phyloP scores from a whole-genome alignment of 2,888 invertebrate genomes.

The Steinernema carpocapsae region DNA sequence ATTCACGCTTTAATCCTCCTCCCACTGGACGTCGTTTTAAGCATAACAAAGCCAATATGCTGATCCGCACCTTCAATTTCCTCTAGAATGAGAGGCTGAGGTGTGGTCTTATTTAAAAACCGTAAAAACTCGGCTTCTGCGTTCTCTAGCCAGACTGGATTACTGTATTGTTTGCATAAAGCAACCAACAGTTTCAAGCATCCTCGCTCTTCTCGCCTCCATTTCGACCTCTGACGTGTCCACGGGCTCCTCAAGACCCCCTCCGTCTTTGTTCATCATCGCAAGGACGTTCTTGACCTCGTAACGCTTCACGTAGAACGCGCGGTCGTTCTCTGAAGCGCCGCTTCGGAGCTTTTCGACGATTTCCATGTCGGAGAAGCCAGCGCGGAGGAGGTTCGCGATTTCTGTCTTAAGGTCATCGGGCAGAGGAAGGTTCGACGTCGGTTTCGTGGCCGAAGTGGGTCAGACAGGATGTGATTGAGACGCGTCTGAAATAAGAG shows the following conservation, averaged over 20 bases:
- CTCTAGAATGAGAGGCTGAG: not conserved
- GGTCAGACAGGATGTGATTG: not conserved
- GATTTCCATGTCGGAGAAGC: not conserved
- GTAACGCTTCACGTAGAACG: slow-evolving; percentile 18
- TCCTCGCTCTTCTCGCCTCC: not conserved
- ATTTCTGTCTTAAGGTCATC: slow-evolving; percentile 4
- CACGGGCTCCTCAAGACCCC: not conserved
- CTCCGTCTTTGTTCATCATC: not conserved
- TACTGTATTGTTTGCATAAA: not conserved
- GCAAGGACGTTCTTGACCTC: slow-evolving; percentile 1
- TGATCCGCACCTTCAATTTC: not conserved
- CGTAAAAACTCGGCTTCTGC: not conserved
- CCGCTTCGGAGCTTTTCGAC: not conserved
- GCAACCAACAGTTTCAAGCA: not conserved
- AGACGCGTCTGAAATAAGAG: not conserved
- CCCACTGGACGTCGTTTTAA: not conserved
- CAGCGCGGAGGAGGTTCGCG: not conserved
- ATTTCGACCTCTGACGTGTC: not conserved
- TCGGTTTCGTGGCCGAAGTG: slow-evolving; percentile 23
- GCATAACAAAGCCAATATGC: not conserved
- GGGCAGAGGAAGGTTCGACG: not conserved
- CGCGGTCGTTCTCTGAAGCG: slow-evolving; percentile 15
- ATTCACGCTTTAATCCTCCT: not conserved
- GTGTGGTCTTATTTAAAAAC: not conserved
- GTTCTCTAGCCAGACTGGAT: not conserved